phyloP scores from a whole-genome alignment of 1,140 invertebrate species.

The Drosophila ohnishii region DNA sequence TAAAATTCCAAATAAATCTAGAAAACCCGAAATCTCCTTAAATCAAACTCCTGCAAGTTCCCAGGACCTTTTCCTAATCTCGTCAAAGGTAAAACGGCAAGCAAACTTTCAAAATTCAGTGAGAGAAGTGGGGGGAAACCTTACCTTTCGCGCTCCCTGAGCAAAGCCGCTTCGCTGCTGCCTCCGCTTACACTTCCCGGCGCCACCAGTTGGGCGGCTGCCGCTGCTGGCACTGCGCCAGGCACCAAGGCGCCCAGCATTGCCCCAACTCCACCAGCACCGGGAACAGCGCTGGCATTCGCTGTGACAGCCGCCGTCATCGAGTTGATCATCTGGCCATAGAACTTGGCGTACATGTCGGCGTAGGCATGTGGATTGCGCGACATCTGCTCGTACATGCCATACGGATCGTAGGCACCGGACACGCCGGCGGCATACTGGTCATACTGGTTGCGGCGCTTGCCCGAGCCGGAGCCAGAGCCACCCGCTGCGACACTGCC shows the following conservation, averaged over 20 bases:
- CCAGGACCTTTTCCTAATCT: slow-evolving; percentile 4
- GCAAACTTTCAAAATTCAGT: background rate
- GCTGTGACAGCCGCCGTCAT: slow-evolving; percentile 54
- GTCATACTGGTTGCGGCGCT: slow-evolving; percentile 81
- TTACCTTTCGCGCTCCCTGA: slow-evolving; percentile 88
- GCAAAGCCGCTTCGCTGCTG: slow-evolving; percentile 52
- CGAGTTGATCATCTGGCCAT: slow-evolving; percentile 65
- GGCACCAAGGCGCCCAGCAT: slow-evolving; percentile 8
- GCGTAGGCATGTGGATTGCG: slow-evolving; percentile 90
- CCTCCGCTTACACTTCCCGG: slow-evolving; percentile 4
- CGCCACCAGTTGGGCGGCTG: slow-evolving; percentile 63
- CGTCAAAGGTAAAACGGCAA: background rate
- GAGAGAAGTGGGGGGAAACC: slow-evolving; percentile 66
- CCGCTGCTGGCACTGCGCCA: slow-evolving; percentile 84
- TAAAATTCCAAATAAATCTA: background rate
- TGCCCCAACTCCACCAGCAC: background rate
- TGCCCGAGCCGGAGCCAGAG: slow-evolving; percentile 36
- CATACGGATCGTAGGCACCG: slow-evolving; percentile 62
- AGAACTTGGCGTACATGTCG: slow-evolving; percentile 90
- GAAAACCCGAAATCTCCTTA: background rate
- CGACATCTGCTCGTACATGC: slow-evolving; percentile 89
- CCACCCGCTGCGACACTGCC: slow-evolving; percentile 11
- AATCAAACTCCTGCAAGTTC: slow-evolving; percentile 13
- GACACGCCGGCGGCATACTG: slow-evolving; percentile 85
- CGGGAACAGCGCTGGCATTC: slow-evolving; percentile 8